A percentile compares a stretch with the other conserved stretches of the same genome.
Evolutionary conservation across 2,113 vertebrate species (phyloP).

Genomic region (Antigone vipio): DNA sequence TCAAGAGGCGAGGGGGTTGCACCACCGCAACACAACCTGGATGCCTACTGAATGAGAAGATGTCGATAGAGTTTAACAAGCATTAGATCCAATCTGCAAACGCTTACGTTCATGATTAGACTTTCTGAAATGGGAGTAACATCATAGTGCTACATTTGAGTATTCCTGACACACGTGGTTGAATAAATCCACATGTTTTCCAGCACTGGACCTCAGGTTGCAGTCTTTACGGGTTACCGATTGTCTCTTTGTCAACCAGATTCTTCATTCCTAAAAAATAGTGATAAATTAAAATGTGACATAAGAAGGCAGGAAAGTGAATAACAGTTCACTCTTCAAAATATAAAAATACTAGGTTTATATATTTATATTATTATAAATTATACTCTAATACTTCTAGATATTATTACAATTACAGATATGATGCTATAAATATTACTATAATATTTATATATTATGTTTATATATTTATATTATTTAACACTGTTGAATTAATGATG

Average conservation of each 20-base stretch:
- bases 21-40: background rate
- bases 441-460: background rate
- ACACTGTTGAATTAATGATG: background rate
- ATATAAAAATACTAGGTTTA: background rate
- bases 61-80: background rate
- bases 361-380: background rate
- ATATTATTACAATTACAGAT: background rate
- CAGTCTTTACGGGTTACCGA: background rate
- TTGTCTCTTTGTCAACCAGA: background rate
- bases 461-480: background rate
- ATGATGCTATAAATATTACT: background rate
- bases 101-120: background rate
- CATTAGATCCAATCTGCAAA: background rate
- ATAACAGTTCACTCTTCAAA: background rate
- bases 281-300: background rate
- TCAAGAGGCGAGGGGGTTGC: no score
- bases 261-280: background rate
- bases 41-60: background rate
- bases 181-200: background rate
- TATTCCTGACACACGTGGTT: background rate
- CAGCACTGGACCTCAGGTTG: background rate
- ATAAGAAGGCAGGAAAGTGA: background rate
- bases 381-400: no score
- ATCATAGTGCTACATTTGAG: background rate
- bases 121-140: background rate